phyloP scores from a whole-genome alignment of 2,888 invertebrate species.

The Gasteruption jaculator region DNA sequence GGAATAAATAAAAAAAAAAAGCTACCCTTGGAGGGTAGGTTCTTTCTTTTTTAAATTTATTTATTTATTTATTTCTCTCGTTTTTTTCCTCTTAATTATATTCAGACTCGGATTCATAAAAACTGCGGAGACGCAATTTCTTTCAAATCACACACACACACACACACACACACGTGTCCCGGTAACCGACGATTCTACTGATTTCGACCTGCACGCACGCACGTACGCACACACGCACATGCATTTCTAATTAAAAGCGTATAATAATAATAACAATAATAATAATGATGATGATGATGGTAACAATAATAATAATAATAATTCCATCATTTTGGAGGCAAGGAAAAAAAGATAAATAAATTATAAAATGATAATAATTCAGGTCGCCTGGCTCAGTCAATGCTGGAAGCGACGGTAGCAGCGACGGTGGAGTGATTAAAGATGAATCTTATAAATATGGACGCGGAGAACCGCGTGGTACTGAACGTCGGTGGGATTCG shows the following conservation, averaged over 20 bases:
- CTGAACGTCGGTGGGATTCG: constrained; percentile 98
- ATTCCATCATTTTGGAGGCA: too few relatives aligned
- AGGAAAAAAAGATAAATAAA: too few relatives aligned
- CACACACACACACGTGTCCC: too few relatives aligned
- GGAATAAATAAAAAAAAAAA: too few relatives aligned
- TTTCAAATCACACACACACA: background rate
- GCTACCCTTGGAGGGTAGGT: too few relatives aligned
- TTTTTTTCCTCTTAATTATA: background rate
- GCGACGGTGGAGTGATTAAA: constrained; percentile 47
- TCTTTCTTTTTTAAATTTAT: too few relatives aligned
- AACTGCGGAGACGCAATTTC: background rate
- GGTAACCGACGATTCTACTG: too few relatives aligned
- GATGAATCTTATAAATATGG: constrained; percentile 91
- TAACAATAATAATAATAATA: constrained; percentile 3
- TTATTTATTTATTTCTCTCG: too few relatives aligned
- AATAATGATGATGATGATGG: background rate
- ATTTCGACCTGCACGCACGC: too few relatives aligned
- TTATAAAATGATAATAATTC: constrained; percentile 11
- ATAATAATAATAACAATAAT: too few relatives aligned
- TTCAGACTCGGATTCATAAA: background rate
- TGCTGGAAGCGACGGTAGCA: constrained; percentile 46
- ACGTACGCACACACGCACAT: too few relatives aligned
- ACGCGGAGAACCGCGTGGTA: constrained; percentile 97
- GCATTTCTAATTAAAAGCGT: too few relatives aligned
- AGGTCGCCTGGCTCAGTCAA: constrained; percentile 41